Conservation (phyloP, 1,140 invertebrate genomes). For the Drosophila biarmipes region DNA sequence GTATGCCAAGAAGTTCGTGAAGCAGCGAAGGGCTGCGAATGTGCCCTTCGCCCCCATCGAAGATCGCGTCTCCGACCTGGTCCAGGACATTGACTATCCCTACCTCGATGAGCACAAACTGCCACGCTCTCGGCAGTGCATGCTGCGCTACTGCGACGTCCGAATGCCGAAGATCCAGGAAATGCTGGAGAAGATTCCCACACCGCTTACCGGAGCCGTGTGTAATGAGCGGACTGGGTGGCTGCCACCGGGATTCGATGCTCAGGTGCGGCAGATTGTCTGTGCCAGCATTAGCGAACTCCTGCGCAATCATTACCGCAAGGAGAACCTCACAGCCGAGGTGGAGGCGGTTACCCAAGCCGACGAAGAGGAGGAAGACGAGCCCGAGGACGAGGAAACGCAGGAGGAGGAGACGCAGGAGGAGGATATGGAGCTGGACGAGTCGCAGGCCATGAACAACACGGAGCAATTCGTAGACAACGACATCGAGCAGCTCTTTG, state of each 20-base stretch:
- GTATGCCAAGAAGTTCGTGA: constrained; percentile 61
- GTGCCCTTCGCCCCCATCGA: constrained; percentile 15
- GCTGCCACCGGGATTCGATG: constrained; percentile 89
- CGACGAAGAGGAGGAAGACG: constrained; percentile 58
- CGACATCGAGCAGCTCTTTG: constrained; percentile 61
- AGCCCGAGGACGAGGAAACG: constrained; percentile 59
- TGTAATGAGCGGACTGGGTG: constrained; percentile 91
- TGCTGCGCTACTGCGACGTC: constrained; percentile 90
- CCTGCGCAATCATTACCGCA: constrained; percentile 85
- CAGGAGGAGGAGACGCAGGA: constrained; percentile 65
- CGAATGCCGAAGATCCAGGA: constrained; percentile 93
- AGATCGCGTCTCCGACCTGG: constrained; percentile 49
- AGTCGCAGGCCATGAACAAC: constrained; percentile 18
- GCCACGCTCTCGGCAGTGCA: constrained; percentile 74
- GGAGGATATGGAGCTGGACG: constrained; percentile 67
- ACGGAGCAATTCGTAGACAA: constrained; percentile 44
- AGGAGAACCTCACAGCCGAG: constrained; percentile 69
- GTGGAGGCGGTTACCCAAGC: constrained; percentile 64
- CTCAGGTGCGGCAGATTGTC: constrained; percentile 89
- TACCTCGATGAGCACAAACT: constrained; percentile 79
- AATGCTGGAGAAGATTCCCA: constrained; percentile 89
- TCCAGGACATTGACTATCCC: constrained; percentile 76
- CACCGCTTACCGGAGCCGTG: constrained; percentile 86
- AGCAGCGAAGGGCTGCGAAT: constrained; percentile 49
- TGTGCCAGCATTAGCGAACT: constrained; percentile 87